phyloP scores from a whole-genome alignment of 2,113 vertebrate genomes.

The Perca schrenkii region DNA sequence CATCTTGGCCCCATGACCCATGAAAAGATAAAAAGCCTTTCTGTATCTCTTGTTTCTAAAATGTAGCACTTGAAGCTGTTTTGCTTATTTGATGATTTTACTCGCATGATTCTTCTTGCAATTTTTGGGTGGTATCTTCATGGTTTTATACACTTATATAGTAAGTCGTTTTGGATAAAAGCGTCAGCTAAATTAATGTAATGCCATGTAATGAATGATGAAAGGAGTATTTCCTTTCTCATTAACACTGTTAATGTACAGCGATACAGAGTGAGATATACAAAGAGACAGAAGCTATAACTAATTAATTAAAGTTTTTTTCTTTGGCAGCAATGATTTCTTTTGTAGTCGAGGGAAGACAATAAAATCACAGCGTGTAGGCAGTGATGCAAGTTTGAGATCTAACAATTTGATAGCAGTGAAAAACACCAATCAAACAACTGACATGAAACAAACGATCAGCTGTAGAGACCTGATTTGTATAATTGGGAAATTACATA shows the following conservation, averaged over 20 bases:
- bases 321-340: constrained; percentile 22
- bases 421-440: constrained; percentile 24
- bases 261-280: too few relatives aligned
- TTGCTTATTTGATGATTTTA: too few relatives aligned
- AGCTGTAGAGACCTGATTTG: constrained; percentile 9
- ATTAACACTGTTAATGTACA: neutral
- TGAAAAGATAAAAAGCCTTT: too few relatives aligned
- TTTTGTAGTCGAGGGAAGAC: constrained; percentile 16
- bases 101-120: too few relatives aligned
- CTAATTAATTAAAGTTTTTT: constrained; percentile 10
- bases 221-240: neutral
- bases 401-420: constrained; percentile 10
- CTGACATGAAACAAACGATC: neutral
- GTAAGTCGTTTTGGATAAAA: too few relatives aligned
- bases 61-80: too few relatives aligned
- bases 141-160: too few relatives aligned
- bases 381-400: constrained; percentile 29
- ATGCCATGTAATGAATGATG: neutral
- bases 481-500: neutral
- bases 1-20: too few relatives aligned
- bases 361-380: neutral
- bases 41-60: too few relatives aligned
- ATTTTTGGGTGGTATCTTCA: too few relatives aligned
- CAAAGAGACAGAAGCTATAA: neutral
- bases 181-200: too few relatives aligned